Evolutionary conservation across 2,888 invertebrate species (phyloP).

Genomic region (Altica lythri): DNA sequence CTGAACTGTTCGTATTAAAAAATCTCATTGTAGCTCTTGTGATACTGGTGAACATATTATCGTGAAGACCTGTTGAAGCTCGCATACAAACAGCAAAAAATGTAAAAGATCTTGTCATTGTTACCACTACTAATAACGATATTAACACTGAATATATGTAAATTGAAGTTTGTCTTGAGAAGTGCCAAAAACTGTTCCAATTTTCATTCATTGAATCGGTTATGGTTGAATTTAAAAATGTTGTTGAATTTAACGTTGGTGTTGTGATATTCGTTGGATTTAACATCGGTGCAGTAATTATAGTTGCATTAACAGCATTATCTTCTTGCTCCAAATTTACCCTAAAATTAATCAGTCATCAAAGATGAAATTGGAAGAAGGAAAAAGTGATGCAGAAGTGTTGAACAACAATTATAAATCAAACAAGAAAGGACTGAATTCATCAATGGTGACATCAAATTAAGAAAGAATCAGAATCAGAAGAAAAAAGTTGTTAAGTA

Average conservation of each 20-base stretch:
- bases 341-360: slow-evolving; percentile 42
- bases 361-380: no score
- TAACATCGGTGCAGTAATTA: slow-evolving; percentile 8
- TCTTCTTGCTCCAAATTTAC: slow-evolving; percentile 49
- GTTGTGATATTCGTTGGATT: no score
- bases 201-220: no score
- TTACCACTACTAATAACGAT: slow-evolving; percentile 54
- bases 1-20: slow-evolving; percentile 70
- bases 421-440: no score
- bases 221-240: no score
- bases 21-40: slow-evolving; percentile 68
- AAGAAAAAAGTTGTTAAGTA: no score
- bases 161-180: slow-evolving; percentile 51
- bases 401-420: no score
- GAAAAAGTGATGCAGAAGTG: no score
- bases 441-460: no score
- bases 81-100: slow-evolving; percentile 63
- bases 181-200: slow-evolving; percentile 51
- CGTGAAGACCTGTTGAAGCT: slow-evolving; percentile 63
- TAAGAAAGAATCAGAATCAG: no score
- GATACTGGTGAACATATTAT: slow-evolving; percentile 59
- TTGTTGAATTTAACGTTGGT: neutral
- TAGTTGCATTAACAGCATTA: slow-evolving; percentile 14
- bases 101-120: slow-evolving; percentile 57
- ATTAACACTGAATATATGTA: slow-evolving; percentile 56